Conservation (phyloP, 2,888 invertebrate genomes). For the Acanthosepion lycidas region DNA sequence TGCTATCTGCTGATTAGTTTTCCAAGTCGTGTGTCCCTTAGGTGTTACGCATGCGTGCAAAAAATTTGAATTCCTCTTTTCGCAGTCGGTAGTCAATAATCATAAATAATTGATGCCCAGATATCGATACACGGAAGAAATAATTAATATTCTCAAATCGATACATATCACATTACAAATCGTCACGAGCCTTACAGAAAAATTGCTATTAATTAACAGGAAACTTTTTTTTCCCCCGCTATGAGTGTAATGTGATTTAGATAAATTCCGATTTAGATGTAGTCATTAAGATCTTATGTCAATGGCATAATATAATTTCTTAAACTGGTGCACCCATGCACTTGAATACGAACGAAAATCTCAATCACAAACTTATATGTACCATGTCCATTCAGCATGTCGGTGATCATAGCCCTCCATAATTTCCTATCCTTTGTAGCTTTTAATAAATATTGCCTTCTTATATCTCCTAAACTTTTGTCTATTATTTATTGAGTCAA, state of each 20-base stretch:
- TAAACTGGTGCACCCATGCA: not conserved
- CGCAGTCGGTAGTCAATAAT: not conserved
- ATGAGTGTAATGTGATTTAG: not conserved
- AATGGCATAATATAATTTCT: not conserved
- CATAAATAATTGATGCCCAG: not conserved
- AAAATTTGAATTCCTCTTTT: not conserved
- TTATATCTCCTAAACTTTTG: too few species aligned
- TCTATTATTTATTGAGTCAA: too few species aligned
- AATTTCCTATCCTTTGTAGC: too few species aligned
- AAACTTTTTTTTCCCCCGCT: not conserved
- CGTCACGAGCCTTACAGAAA: not conserved
- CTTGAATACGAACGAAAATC: not conserved
- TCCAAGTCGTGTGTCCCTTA: not conserved
- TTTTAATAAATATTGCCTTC: too few species aligned
- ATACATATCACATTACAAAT: constrained; percentile 33
- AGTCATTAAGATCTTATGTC: not conserved
- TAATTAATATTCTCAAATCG: not conserved
- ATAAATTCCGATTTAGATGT: not conserved
- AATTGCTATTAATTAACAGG: not conserved
- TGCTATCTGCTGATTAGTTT: not conserved
- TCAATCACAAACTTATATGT: not conserved
- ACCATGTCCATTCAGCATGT: too few species aligned
- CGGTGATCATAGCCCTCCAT: too few species aligned
- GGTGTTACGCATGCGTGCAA: not conserved
- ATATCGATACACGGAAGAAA: not conserved